Evolutionary conservation across 1,140 invertebrate species (phyloP).

Genomic region (Drosophila asahinai): DNA sequence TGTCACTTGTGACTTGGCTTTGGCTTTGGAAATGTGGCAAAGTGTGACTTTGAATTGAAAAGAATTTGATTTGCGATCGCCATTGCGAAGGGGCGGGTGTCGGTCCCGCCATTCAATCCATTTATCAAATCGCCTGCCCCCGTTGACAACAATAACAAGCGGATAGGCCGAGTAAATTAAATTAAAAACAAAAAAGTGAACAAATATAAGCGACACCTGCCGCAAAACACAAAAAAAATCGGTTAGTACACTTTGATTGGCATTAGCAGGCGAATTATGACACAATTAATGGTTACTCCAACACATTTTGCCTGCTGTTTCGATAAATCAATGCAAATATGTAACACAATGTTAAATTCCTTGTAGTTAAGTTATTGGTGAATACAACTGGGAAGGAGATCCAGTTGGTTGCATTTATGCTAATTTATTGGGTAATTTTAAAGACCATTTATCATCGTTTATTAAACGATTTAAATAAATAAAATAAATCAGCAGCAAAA

Average conservation of each 20-base stretch:
- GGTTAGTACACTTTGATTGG: constrained; percentile 28
- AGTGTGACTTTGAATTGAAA: constrained; percentile 48
- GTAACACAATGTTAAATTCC: constrained; percentile 28
- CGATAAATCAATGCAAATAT: constrained; percentile 31
- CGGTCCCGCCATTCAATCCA: constrained; percentile 14
- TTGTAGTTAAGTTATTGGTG: neutral
- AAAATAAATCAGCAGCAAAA: neutral
- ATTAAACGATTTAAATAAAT: neutral
- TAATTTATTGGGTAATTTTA: neutral
- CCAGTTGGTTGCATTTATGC: neutral
- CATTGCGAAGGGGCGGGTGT: constrained; percentile 38
- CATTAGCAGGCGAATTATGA: constrained; percentile 48
- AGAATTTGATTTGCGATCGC: constrained; percentile 27
- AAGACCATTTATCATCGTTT: neutral
- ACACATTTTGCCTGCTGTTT: constrained; percentile 9
- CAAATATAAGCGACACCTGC: constrained; percentile 14
- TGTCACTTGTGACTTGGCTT: constrained; percentile 28
- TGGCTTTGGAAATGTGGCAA: constrained; percentile 26
- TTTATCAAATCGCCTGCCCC: constrained; percentile 43
- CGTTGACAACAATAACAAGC: constrained; percentile 42
- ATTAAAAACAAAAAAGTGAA: neutral
- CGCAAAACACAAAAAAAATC: constrained; percentile 2
- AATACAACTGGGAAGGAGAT: constrained; percentile 19
- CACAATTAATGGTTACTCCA: constrained; percentile 32
- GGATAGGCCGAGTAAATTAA: constrained; percentile 10